Evolutionary conservation across 2,797 vertebrate species (phyloP), one percentile per base, ranked within the genome.

Genomic region (Phaenicophaeus curvirostris): DNA sequence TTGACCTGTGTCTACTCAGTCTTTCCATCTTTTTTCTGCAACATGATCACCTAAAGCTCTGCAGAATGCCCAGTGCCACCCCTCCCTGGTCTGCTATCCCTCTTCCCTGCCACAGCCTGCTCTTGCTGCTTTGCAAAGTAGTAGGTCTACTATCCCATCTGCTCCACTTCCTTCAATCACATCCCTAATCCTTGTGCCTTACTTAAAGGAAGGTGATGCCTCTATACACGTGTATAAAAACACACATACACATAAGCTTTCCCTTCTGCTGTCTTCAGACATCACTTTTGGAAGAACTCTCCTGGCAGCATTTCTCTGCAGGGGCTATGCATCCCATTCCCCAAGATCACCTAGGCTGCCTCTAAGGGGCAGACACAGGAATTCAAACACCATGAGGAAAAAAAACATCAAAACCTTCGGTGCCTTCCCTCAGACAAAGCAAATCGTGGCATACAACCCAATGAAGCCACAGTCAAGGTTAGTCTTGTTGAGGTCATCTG

Each of bases 371-470:
- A 93, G 23, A 51, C 15, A 48, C 13, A 44, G 28, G 25, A 85
- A 76, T 92, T 66, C 35, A 69, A 85, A 65, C 21, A 41, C 16
- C 11, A 15, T 1, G 10, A 77, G 7, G n/a, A 54, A 67, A 61
- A 85, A 61, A 85, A 80, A 61, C 6, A 4, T n/a, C 31, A 66
- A 81, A 92, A 61, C 6, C 30, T 57, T 68, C 0, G 0, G 37
- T 57, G 44, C n/a, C 50, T 87, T 63, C 28, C 30, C 65, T 85
- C 41, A 68, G 37, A 80, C 37, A 85, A 80, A 89, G 21, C 4
- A 78, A 85, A 68, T 6, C 0, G 0, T 51, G 41, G 30, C 50
- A 75, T 0, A 0, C 31, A 94, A 85, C 5, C 19, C 50, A 19
- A 2, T 2, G 3, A 69, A 91, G 68, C 35, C 63, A 33, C 39